A percentile compares a stretch with the other conserved stretches of the same genome.
phyloP scores from a whole-genome alignment of 1,140 invertebrate genomes.

The Nasonia vitripennis region DNA sequence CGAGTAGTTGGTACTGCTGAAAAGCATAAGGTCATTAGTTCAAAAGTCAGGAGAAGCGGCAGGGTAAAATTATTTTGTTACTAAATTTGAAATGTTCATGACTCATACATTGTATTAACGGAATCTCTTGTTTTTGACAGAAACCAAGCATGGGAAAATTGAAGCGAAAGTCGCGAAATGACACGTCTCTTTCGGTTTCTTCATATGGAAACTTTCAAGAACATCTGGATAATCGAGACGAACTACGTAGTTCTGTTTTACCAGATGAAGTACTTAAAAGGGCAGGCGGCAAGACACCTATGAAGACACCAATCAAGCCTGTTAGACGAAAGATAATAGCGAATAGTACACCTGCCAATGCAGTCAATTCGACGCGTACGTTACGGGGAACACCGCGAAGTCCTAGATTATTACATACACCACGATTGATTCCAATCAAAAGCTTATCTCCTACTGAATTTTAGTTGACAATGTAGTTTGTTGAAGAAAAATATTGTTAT shows the following conservation, averaged over 20 bases:
- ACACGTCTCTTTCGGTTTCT: constrained; percentile 47
- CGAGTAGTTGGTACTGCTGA: constrained; percentile 53
- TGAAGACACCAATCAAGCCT: constrained; percentile 69
- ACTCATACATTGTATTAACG: constrained; percentile 23
- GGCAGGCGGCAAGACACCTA: constrained; percentile 37
- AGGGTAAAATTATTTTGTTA: constrained; percentile 54
- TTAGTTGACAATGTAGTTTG: constrained; percentile 10
- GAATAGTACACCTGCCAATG: constrained; percentile 51
- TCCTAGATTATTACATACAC: constrained; percentile 54
- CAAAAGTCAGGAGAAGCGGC: constrained; percentile 62
- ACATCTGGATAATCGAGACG: constrained; percentile 64
- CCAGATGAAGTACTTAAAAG: constrained; percentile 58
- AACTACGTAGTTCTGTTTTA: constrained; percentile 68
- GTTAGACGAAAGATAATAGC: constrained; percentile 59
- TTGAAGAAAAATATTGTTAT: not conserved
- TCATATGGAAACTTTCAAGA: constrained; percentile 69
- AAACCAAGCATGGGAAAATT: constrained; percentile 16
- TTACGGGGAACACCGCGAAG: constrained; percentile 56
- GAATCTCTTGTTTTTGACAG: constrained; percentile 13
- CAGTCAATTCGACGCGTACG: constrained; percentile 39
- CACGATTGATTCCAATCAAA: constrained; percentile 42
- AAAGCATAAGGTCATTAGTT: constrained; percentile 56
- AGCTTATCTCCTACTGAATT: constrained; percentile 36
- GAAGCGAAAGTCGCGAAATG: constrained; percentile 46
- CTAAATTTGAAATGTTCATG: not conserved